A percentile compares a stretch with the other conserved stretches of the same genome.
Evolutionary conservation across 2,888 invertebrate species (phyloP).

Genomic region (Periphyllus acericola): DNA sequence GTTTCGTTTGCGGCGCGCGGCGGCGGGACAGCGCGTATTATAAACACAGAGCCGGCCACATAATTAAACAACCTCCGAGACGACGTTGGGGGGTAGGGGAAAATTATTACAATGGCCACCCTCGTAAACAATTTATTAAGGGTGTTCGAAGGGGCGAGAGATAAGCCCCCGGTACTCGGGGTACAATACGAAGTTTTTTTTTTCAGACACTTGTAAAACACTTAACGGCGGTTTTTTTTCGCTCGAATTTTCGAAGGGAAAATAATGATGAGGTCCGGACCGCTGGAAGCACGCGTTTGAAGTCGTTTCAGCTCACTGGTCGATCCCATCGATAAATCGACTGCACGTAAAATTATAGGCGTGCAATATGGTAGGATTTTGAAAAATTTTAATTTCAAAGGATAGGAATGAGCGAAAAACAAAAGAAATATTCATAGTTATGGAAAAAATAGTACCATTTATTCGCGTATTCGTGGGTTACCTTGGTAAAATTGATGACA

Average conservation of each 20-base stretch:
- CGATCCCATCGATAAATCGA: no score
- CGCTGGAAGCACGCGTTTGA: no score
- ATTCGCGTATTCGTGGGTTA: no score
- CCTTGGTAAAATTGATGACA: no score
- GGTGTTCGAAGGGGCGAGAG: neutral
- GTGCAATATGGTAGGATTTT: no score
- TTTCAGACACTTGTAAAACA: slow-evolving; percentile 20
- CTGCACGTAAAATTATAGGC: no score
- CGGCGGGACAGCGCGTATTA: neutral
- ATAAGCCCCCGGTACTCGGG: neutral
- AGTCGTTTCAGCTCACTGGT: no score
- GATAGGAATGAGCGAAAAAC: no score
- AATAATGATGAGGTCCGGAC: neutral
- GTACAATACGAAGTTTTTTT: neutral
- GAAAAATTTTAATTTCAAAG: no score
- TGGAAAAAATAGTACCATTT: no score
- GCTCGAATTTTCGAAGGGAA: neutral
- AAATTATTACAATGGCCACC: slow-evolving; percentile 39
- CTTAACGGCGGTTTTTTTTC: neutral
- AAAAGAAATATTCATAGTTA: no score
- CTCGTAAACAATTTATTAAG: slow-evolving; percentile 41
- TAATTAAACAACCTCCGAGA: slow-evolving; percentile 28
- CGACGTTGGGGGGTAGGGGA: neutral
- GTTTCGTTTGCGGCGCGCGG: neutral
- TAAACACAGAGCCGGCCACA: slow-evolving; percentile 31